Conservation (phyloP, 2,888 invertebrate species). For the Danaus chrysippus region DNA sequence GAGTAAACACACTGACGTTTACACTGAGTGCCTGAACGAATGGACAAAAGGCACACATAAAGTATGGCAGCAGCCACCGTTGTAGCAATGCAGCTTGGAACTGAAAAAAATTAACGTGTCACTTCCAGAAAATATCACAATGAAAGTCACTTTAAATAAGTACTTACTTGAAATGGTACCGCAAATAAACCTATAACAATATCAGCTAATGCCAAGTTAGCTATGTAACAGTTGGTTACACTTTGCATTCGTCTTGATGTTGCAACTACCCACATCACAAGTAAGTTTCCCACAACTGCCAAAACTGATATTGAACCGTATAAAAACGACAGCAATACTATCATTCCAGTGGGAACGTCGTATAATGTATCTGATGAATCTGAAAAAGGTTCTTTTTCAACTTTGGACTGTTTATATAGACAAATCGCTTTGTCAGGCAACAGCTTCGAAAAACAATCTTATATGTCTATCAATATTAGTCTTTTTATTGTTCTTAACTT, state of each 20-base stretch:
- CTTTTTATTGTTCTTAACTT: too few species aligned
- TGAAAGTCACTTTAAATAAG: neutral
- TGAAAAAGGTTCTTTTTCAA: too few species aligned
- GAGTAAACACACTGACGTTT: constrained; percentile 92
- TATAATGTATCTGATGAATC: constrained; percentile 79
- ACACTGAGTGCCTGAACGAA: constrained; percentile 92
- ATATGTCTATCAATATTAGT: too few species aligned
- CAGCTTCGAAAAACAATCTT: too few species aligned
- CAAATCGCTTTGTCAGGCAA: too few species aligned
- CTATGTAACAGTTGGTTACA: constrained; percentile 91
- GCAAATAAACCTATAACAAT: constrained; percentile 91
- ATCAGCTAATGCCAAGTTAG: constrained; percentile 91
- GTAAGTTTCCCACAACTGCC: constrained; percentile 89
- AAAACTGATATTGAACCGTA: constrained; percentile 90
- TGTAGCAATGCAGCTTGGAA: constrained; percentile 93
- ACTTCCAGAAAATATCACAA: neutral
- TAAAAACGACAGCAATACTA: constrained; percentile 85
- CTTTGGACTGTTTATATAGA: too few species aligned
- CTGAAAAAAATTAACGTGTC: constrained; percentile 58
- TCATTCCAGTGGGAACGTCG: constrained; percentile 85
- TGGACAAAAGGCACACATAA: constrained; percentile 93
- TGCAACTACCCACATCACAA: constrained; percentile 92
- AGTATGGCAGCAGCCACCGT: constrained; percentile 90
- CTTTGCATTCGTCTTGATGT: constrained; percentile 88
- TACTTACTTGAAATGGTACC: constrained; percentile 85